These are phyloP conservation scores for Zaprionus kolodkinae DNA, from an alignment of 1,140 invertebrate genomes.

Conservation along the genomic window DNA sequence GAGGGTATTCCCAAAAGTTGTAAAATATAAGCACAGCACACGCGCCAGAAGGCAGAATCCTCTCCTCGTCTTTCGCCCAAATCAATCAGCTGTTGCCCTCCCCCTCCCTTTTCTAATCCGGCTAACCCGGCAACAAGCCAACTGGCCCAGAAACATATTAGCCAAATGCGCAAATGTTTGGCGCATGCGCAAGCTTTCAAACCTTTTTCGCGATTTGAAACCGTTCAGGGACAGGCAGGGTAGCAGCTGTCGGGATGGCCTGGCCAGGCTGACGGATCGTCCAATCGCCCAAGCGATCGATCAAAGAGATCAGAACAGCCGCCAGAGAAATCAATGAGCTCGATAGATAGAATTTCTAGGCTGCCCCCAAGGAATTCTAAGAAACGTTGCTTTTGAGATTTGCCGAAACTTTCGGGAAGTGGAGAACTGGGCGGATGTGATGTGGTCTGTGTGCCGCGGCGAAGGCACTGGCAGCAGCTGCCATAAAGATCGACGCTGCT, in stretches of 20 bases:
- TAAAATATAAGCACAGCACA: too few relatives aligned
- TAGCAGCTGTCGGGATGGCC: slow-evolving; percentile 60
- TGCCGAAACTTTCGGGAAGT: slow-evolving; percentile 57
- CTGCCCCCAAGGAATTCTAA: slow-evolving; percentile 64
- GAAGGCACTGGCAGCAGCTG: slow-evolving; percentile 56
- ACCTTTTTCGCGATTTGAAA: slow-evolving; percentile 80
- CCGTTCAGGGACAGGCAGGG: slow-evolving; percentile 27
- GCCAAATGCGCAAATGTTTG: slow-evolving; percentile 64
- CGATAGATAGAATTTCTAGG: slow-evolving; percentile 79
- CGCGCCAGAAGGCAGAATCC: too few relatives aligned
- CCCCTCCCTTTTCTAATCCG: slow-evolving; percentile 17
- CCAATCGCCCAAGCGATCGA: slow-evolving; percentile 52
- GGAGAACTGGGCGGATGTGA: slow-evolving; percentile 56
- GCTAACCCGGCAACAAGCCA: slow-evolving; percentile 17
- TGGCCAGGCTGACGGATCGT: slow-evolving; percentile 19
- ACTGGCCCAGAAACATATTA: slow-evolving; percentile 53
- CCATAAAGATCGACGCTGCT: slow-evolving; percentile 15
- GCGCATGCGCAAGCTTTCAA: slow-evolving; percentile 76
- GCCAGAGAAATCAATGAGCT: slow-evolving; percentile 67
- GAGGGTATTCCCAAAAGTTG: too few relatives aligned
- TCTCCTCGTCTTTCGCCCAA: too few relatives aligned
- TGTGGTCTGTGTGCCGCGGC: neutral
- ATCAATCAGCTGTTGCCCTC: neutral
- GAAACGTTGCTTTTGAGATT: slow-evolving; percentile 76
- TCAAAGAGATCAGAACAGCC: slow-evolving; percentile 76